Evolutionary conservation across 2,888 invertebrate species (phyloP), one percentile per base, ranked within the genome.

Genomic region (Heteromyza rotundicornis): DNA sequence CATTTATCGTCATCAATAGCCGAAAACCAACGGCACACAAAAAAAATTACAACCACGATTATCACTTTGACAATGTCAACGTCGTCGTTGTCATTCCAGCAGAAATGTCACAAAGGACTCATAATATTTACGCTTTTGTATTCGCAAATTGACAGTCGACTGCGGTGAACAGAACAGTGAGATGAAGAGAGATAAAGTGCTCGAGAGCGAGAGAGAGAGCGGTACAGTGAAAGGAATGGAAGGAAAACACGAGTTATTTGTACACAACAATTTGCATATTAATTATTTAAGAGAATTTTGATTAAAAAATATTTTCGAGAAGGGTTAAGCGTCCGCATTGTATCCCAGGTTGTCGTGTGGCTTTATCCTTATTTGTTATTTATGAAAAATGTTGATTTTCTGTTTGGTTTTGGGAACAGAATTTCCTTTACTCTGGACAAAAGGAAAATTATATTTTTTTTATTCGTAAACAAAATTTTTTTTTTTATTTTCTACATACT

Each of bases 281-380:
- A 79, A 79, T 80, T 80, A 80, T 80, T 79, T 75, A 78, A 76
- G 73, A 79, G 76, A 79, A 79, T 79, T 79, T 79, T 80, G 79
- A 79, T 79, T 80, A 79, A 79, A 79, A 79, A 73, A 77, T 74
- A 70, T 70, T 68, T 67, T 52, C 55, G 20, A 19, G 19, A 47
- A 3, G 47, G 47, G 17, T 47, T 47, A 47, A 47, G 47, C 40
- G 5, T 7, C 27, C 40, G 20, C 40, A 40, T n/a, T 40, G 40
- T 40, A 3, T 14, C 10, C 8, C 47, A 47, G 7, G 7, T 2
- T 19, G 17, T 19, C 3, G 47, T 47, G 19, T 19, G 47, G 47
- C 2, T 47, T 47, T 47, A 2, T 59, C 24, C 52, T 60, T 22
- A 50, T 47, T 44, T 61, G 19, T 52, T 51, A n/a, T 27, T 50